Base-by-base conservation (phyloP, 2,113 vertebrate genomes). In the Narcine bancroftii region DNA sequence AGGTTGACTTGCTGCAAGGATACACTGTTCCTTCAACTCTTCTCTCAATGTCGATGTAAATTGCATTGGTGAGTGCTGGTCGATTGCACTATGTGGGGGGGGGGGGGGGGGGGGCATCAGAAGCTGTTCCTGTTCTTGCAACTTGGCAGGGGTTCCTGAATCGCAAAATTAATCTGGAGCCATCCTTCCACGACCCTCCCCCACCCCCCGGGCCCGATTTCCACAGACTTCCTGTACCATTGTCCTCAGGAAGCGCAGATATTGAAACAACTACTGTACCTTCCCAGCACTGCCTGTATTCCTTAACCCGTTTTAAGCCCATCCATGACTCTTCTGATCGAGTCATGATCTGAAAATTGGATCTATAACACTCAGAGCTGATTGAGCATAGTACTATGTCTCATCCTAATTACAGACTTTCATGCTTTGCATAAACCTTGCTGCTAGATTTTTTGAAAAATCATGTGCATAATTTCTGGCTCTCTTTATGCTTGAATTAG, bases 381-480 rank as follows among this genome's bases (percentile, higher is more conserved):
- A 53, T n/a, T 83, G 24, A 29, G 29, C 3, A 2, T 26, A 29
- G 42, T 26, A 11, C 0, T 60, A 15, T 60, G 50, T 60, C 33
- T 60, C 81, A 60, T 26, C 53, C 53, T 60, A 11, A 33, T 85
- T 85, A 56, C 81, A 56, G 50, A 85, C 53, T 85, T 85, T 15
- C 53, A 36, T 6, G 21, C 60, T n/a, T 21, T 33, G 53, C 36
- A 13, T 60, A 87, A 63, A 87, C 60, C 13, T 60, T 60, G 53
- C 17, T 63, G 53, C 53, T 60, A 36, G 33, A 36, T 36, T 87
- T 24, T 53, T n/a, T 29, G 56, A 7, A 83, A 87, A 36, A 39
- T 63, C 81, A 87, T 36, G 53, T 87, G 81, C n/a, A 60, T 60
- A 63, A 60, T 87, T 63, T 87, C 33, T 85, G 36, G 81, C 53